Base-by-base conservation (phyloP, 2,888 invertebrate genomes). In the Scaptomyza cyrtandrae region DNA sequence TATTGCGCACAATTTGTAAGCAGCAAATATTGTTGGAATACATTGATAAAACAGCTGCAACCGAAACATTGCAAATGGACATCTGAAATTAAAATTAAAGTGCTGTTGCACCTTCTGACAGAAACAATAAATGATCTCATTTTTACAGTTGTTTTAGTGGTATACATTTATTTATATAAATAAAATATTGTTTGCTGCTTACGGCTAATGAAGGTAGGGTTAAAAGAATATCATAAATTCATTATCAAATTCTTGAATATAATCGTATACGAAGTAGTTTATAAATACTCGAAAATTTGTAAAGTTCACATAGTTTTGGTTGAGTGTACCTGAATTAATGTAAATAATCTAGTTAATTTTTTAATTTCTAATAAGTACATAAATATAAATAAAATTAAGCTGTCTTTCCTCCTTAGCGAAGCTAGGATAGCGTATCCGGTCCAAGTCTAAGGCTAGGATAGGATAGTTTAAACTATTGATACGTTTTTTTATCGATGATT, bases 161-260 rank as follows among this genome's bases (percentile, higher is more conserved):
- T 54, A 54, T 46, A 45, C 27, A 31, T 72, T 72, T 72, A 64
- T 71, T 76, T 50, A 35, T 43, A 29, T 19, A 35, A 44, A 55
- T 37, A 39, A 41, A 16, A 41, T 50, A 27, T 27, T 35, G 48
- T 52, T 53, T 62, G 44, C 58, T 55, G 72, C 55, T 44, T 54
- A 46, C 55, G 54, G 63, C 57, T 59, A 53, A 57, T 41, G 6
- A 37, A 11, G 9, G 6, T 35, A 43, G 9, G 52, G 11, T 14
- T 45, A 66, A 59, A 64, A 59, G 80, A 84, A 86, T 84, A 80
- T 74, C 58, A 80, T 41, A 79, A 83, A 69, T 77, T 77, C 61
- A 62, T 62, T 56, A 48, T 58, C 24, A 53, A 49, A 71, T 60
- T 29, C 27, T 39, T 24, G 24, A n/a, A 43, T 4, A 57, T 27